phyloP scores from a whole-genome alignment of 2,113 vertebrate species.

The Phyllostomus discolor region DNA sequence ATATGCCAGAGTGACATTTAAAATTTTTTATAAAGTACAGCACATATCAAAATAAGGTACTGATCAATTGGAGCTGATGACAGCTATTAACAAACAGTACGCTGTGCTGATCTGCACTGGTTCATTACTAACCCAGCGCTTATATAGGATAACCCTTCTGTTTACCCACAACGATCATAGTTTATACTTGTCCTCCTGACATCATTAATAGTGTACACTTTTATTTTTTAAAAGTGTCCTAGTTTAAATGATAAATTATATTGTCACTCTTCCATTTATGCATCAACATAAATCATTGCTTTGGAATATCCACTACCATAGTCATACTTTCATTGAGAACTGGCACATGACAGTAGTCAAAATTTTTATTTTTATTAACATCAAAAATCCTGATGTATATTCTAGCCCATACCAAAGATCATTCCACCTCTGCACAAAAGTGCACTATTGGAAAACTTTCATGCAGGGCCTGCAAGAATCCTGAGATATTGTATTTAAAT shows the following conservation, averaged over 20 bases:
- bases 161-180: not conserved
- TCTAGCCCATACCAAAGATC: not conserved
- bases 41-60: not conserved
- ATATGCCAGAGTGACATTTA: not conserved
- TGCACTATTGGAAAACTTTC: not conserved
- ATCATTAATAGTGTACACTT: not conserved
- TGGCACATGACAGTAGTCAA: not conserved
- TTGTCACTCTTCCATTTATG: not conserved
- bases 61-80: not conserved
- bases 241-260: not conserved
- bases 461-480: not conserved
- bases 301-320: not conserved
- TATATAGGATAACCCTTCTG: not conserved
- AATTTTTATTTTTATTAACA: not conserved
- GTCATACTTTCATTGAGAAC: not conserved
- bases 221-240: not conserved
- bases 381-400: not conserved
- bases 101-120: too few relatives aligned
- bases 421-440: not conserved
- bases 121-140: accelerated
- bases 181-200: not conserved
- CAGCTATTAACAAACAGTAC: not conserved
- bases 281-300: not conserved
- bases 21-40: not conserved
- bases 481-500: not conserved